Evolutionary conservation across 1,140 invertebrate genomes (phyloP).

Genomic region (Anthonomus grandis): DNA sequence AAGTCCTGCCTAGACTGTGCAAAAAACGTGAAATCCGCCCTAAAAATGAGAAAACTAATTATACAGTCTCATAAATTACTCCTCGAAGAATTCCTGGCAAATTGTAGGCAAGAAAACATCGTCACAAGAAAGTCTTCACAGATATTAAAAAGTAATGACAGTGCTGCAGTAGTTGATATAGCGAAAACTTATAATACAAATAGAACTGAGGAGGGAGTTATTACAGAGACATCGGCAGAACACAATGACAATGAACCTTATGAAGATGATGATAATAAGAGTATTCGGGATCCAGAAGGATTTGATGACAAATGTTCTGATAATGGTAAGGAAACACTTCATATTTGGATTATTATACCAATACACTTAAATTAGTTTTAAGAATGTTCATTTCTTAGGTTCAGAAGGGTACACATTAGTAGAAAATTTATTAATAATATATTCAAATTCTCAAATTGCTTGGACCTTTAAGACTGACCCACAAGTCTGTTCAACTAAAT

Average conservation of each 20-base stretch:
- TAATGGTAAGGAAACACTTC: too few relatives aligned
- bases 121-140: not conserved
- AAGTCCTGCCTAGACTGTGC: slow-evolving; percentile 27
- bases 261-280: not conserved
- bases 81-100: slow-evolving; percentile 10
- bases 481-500: too few relatives aligned
- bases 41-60: slow-evolving; percentile 21
- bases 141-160: not conserved
- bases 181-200: not conserved
- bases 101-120: not conserved
- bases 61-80: slow-evolving; percentile 25
- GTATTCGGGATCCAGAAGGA: not conserved
- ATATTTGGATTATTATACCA: too few relatives aligned
- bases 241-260: not conserved
- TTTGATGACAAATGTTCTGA: too few relatives aligned
- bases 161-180: not conserved
- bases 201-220: not conserved
- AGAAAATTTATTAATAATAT: too few relatives aligned
- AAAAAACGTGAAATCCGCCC: slow-evolving; percentile 26
- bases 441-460: too few relatives aligned
- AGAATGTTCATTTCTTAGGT: too few relatives aligned
- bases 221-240: not conserved
- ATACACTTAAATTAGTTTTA: too few relatives aligned
- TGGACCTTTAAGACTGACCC: too few relatives aligned
- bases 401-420: too few relatives aligned